Evolutionary conservation across 2,113 vertebrate species (phyloP).

Genomic region (Eulemur macaco): DNA sequence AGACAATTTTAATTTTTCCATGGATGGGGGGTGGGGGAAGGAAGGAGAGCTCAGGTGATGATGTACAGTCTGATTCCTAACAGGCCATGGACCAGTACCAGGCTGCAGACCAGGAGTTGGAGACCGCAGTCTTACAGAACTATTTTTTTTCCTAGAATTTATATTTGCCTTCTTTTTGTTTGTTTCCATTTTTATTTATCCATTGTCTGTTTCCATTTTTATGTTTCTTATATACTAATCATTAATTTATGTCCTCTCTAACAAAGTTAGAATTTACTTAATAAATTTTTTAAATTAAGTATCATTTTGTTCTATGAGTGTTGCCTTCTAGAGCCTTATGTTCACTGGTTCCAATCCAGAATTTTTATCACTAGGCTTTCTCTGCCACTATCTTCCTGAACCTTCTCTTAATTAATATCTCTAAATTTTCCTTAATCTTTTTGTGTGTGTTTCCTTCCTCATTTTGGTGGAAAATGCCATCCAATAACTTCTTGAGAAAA

Average conservation of each 20-base stretch:
- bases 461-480: neutral
- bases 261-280: conserved; percentile 8
- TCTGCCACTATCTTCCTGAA: neutral
- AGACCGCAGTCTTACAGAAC: neutral
- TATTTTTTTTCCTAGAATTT: conserved; percentile 23
- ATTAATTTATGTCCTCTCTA: neutral
- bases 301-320: neutral
- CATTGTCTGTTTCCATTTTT: neutral
- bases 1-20: no score
- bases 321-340: neutral
- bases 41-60: no score
- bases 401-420: neutral
- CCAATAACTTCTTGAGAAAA: neutral
- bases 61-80: no score
- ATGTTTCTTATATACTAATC: neutral
- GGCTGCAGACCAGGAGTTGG: no score
- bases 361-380: neutral
- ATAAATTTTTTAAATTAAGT: neutral
- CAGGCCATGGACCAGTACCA: no score
- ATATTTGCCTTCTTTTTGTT: conserved; percentile 14
- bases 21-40: no score
- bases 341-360: neutral
- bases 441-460: neutral
- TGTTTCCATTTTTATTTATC: no score
- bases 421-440: neutral